phyloP scores from a whole-genome alignment of 2,113 vertebrate genomes.

The Thalassarche chlororhynchos region DNA sequence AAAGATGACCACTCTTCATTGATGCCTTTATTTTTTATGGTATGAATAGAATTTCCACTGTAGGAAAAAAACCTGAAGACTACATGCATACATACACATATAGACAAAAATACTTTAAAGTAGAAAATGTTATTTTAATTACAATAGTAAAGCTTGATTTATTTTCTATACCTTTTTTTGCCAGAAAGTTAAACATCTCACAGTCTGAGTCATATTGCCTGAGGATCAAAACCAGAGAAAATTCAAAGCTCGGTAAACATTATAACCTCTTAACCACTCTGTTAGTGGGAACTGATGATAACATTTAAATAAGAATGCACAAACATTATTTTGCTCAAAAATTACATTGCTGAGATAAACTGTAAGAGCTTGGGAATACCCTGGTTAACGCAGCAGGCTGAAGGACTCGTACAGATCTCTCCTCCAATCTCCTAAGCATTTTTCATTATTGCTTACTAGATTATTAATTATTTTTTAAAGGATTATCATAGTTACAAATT shows the following conservation, averaged over 20 bases:
- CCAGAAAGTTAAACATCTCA: background rate
- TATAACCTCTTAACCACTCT: background rate
- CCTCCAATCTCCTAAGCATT: background rate
- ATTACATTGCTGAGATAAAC: background rate
- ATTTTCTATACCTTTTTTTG: background rate
- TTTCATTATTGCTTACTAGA: background rate
- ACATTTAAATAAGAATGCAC: background rate
- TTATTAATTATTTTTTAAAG: constrained; percentile 3
- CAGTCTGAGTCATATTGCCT: background rate
- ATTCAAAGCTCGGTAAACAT: background rate
- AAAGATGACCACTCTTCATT: background rate
- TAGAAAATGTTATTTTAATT: background rate
- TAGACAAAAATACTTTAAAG: background rate
- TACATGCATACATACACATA: background rate
- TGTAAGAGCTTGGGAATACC: background rate
- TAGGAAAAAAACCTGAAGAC: background rate
- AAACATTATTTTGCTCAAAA: constrained; percentile 13
- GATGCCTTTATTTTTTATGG: background rate
- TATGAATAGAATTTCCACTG: background rate
- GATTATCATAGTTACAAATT: background rate
- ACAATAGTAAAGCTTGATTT: background rate
- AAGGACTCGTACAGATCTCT: background rate
- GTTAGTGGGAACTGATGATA: background rate
- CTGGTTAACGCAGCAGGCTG: background rate
- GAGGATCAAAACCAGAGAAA: background rate